Evolutionary conservation across 2,113 vertebrate genomes (phyloP).

Genomic region (Sylvia atricapilla): DNA sequence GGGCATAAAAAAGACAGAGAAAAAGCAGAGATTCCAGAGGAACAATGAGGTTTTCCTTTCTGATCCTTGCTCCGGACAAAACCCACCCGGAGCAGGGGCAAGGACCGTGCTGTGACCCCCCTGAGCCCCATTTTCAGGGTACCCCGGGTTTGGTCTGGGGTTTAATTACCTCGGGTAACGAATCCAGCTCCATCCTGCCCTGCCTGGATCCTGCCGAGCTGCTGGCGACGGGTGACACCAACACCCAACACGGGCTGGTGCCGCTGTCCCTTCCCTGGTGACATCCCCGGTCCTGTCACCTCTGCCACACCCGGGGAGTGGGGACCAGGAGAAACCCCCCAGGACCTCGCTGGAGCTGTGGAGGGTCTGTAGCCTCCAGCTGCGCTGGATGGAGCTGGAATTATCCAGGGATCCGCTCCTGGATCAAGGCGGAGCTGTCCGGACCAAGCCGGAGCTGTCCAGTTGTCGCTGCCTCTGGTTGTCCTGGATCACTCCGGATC

Average conservation of each 20-base stretch:
- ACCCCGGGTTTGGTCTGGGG: background rate
- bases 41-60: accelerated
- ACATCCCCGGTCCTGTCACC: background rate
- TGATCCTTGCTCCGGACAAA: background rate
- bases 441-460: background rate
- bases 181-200: background rate
- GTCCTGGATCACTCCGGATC: background rate
- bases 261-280: background rate
- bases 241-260: accelerated
- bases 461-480: background rate
- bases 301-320: accelerated
- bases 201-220: background rate
- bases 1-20: background rate
- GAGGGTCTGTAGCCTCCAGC: accelerated
- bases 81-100: background rate
- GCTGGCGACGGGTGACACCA: background rate
- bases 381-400: background rate
- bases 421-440: background rate
- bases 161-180: background rate
- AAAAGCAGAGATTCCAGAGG: background rate
- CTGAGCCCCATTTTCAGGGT: accelerated
- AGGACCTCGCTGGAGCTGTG: background rate
- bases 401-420: background rate
- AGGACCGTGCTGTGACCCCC: accelerated
- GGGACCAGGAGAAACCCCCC: background rate